Base-by-base conservation (phyloP, 2,797 vertebrate genomes). In the Pteropus rufus region DNA sequence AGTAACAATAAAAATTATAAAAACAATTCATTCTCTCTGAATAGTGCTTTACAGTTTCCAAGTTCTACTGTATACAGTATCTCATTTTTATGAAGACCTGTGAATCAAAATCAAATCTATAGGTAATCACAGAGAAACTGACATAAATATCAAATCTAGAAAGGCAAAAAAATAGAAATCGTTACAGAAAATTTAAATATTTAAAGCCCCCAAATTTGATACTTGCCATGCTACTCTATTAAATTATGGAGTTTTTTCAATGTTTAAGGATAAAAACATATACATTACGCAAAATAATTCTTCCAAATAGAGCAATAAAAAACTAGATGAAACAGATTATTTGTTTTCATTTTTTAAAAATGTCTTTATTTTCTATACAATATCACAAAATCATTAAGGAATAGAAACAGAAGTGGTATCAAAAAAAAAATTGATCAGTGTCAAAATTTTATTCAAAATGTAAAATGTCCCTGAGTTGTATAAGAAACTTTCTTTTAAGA, bases 361-460 rank as follows among this genome's bases (percentile, higher is more conserved):
- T 88, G 60, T 77, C 95, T 95, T 87, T 31, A 92, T 62, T 89
- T 89, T 70, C 18, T 7, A 89, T 67, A 60, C 15, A 87, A 67
- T 36, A 91, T 79, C 31, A 93, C 36, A 7, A 89, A 95, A 89
- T 62, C 58, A 10, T 58, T 75, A 75, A 7, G 34, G 10, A 23
- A 46, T 0, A 65, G 1, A 70, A 91, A 82, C 24, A 58, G 44
- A 7, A 85, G 9, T 54, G 18, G 23, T 39, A 85, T 72, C 31
- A 90, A 92, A 70, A 46, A 46, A 44, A 39, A 89, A 69, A 9
- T 21, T 92, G 18, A 31, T 26, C 9, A 46, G 24, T 39, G 26
- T 81, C 56, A 73, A 6, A 58, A 56, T 91, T 94, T 91, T 82
- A 77, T 16, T 89, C 85, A 91, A 91, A 93, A 82, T 75, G 16